Evolutionary conservation across 2,797 vertebrate species (phyloP).

Genomic region (Botia almorhae): DNA sequence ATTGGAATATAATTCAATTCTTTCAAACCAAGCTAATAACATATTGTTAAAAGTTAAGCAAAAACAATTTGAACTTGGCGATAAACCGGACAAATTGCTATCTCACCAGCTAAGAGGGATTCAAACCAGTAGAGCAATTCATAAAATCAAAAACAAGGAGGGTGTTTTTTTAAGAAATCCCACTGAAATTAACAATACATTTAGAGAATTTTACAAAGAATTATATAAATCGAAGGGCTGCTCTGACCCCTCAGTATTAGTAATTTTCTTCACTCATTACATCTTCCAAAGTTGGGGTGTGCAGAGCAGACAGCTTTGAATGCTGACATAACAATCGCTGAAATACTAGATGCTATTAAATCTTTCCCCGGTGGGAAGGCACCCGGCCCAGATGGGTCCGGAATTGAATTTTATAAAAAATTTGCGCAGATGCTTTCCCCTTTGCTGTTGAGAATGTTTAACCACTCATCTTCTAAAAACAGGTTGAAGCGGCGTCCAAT

Average conservation of each 20-base stretch:
- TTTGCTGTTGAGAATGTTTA: background rate
- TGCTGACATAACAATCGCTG: background rate
- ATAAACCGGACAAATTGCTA: background rate
- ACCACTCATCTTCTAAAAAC: background rate
- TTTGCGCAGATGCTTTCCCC: background rate
- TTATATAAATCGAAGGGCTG: background rate
- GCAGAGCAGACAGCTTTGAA: background rate
- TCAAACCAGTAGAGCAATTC: too few species aligned
- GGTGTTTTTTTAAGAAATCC: background rate
- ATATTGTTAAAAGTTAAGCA: background rate
- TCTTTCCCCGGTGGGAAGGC: background rate
- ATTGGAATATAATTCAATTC: background rate
- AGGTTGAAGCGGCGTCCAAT: too few species aligned
- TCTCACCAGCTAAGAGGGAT: background rate
- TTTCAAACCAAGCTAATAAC: background rate
- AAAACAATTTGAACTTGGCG: conserved; percentile 8
- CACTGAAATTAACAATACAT: background rate
- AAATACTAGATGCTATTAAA: background rate
- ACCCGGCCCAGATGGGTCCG: conserved; percentile 1
- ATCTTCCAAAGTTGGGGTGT: background rate
- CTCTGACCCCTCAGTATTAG: background rate
- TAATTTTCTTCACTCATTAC: background rate
- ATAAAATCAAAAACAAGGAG: too few species aligned
- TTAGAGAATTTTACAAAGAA: conserved; percentile 1
- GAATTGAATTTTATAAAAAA: conserved; percentile 3